Conservation (phyloP, 2,113 vertebrate genomes). For the Tachysurus vachellii region DNA sequence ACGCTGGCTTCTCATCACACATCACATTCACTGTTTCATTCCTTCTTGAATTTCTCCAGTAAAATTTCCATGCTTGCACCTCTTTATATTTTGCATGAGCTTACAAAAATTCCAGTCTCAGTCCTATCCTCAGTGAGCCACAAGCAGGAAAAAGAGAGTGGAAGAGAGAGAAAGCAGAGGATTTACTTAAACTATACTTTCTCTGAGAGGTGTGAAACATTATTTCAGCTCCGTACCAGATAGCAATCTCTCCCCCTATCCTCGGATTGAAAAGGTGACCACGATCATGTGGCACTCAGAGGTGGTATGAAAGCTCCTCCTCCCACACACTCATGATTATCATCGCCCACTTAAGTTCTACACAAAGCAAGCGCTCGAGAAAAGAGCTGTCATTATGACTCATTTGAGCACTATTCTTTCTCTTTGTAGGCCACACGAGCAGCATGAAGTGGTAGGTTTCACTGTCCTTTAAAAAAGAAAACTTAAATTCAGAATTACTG, state of each 20-base stretch:
- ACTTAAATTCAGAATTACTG: background rate
- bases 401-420: slow-evolving; percentile 32
- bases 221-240: background rate
- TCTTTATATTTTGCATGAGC: background rate
- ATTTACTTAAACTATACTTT: background rate
- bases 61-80: background rate
- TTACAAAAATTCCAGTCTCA: background rate
- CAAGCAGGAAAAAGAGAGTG: background rate
- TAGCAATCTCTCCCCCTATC: background rate
- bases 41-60: background rate
- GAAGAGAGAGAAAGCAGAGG: background rate
- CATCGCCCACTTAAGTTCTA: slow-evolving; percentile 40
- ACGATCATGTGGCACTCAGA: slow-evolving; percentile 28
- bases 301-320: slow-evolving; percentile 31
- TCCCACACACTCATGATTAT: slow-evolving; percentile 45
- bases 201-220: background rate
- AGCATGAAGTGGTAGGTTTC: background rate
- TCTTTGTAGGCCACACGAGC: background rate
- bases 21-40: slow-evolving; percentile 6
- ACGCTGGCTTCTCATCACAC: slow-evolving; percentile 47
- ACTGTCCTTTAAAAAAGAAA: background rate
- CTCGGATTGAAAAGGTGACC: slow-evolving; percentile 33
- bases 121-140: background rate
- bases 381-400: slow-evolving; percentile 49
- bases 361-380: slow-evolving; percentile 45